Evolutionary conservation across 2,797 vertebrate species (phyloP), one percentile per base, ranked within the genome.

Genomic region (Octomys mimax): DNA sequence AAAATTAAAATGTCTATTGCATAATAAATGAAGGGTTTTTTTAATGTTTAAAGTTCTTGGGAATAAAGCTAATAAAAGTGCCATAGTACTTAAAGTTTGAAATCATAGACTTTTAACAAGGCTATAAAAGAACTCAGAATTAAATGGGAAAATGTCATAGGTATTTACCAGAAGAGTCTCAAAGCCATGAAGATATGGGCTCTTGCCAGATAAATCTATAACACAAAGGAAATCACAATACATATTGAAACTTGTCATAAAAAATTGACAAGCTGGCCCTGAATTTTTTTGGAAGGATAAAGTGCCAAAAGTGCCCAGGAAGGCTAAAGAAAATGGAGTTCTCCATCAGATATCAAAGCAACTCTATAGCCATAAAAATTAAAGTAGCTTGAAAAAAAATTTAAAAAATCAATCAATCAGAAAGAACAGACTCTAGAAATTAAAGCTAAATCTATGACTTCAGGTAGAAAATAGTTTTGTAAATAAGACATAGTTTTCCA

Each of bases 51-150:
- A 59, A 21, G 14, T 86, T 59, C 39, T 52, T 79, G 11, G 31
- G 2, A 71, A 64, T 83, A 84, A 77, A 73, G 71, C 31, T 49
- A 73, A 59, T 33, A 54, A 83, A 93, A 68, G 28, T 22, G 28
- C 33, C 39, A 68, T 85, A 66, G 46, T 89, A 64, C 24, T 36
- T 80, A 89, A 62, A 70, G 54, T 36, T 73, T 52, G 8, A 87
- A 88, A 88, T 73, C 59, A 82, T 79, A 79, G 24, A 49, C 64
- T n/a, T 86, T 93, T 73, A 90, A 86, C 86, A 68, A 91, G n/a
- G n/a, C 57, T 70, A n/a, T 61, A 92, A 90, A 52, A 31, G 52
- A 68, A 95, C 19, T 64, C n/a, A 84, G 42, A 59, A 84, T 42
- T 83, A 91, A 91, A 83, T 78, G 24, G 36, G 79, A 83, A 79